Conservation (phyloP, 1,140 invertebrate genomes). For the Metopolophium dirhodum region DNA sequence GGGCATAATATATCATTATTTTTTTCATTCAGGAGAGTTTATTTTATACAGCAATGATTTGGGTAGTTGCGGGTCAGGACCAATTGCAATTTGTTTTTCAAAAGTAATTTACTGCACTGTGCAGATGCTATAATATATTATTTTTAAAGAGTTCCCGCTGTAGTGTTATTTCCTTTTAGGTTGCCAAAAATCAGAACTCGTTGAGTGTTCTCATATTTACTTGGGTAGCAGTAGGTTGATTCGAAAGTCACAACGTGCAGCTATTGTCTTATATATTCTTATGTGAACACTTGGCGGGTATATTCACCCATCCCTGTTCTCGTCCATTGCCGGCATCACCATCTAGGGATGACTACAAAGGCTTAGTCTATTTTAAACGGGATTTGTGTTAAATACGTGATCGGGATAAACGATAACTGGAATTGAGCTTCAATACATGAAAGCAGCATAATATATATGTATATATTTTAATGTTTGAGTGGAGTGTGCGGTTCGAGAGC, state of each 20-base stretch:
- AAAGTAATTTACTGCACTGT: background rate
- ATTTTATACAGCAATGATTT: background rate
- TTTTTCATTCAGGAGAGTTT: background rate
- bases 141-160: background rate
- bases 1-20: background rate
- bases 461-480: background rate
- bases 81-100: background rate
- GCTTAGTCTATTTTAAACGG: slow-evolving; percentile 34
- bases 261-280: background rate
- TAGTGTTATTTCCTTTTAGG: background rate
- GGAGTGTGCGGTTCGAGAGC: background rate
- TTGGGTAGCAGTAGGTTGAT: background rate
- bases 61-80: background rate
- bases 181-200: background rate
- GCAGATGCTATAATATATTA: background rate
- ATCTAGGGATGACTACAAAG: background rate
- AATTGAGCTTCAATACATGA: background rate
- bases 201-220: background rate
- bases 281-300: background rate
- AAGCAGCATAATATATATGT: slow-evolving; percentile 10
- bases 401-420: slow-evolving; percentile 25
- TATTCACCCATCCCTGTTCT: background rate
- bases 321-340: background rate
- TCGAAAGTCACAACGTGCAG: background rate
- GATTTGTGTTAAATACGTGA: slow-evolving; percentile 37